These are phyloP conservation scores for Picathartes gymnocephalus DNA, from an alignment of 2,113 vertebrate genomes.

Conservation along the genomic window DNA sequence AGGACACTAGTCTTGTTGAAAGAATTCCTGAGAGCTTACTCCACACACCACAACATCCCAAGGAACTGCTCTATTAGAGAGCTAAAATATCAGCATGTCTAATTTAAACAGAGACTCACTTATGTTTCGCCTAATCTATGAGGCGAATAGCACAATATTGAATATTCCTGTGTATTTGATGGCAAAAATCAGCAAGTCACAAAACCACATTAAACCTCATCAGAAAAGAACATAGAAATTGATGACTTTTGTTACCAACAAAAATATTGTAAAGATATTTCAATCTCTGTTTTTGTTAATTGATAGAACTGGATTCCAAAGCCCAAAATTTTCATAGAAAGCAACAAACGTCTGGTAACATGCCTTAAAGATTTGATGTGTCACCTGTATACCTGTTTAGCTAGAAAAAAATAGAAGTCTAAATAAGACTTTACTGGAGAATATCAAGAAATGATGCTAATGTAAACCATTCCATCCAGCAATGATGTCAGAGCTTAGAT, in stretches of 20 bases:
- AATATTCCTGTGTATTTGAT: not conserved
- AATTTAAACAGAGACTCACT: conserved; percentile 3
- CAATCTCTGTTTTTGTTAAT: not conserved
- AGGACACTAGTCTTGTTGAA: not conserved
- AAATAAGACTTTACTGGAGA: not conserved
- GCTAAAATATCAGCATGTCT: not conserved
- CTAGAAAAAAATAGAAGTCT: not conserved
- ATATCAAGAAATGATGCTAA: not conserved
- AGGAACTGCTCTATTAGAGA: not conserved
- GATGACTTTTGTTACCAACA: not conserved
- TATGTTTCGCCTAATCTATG: not conserved
- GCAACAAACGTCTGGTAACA: not conserved
- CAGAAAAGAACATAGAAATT: not conserved
- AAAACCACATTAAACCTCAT: not conserved
- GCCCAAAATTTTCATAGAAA: not conserved
- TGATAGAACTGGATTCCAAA: not conserved
- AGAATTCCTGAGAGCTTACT: not conserved
- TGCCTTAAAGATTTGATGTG: not conserved
- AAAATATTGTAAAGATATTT: not conserved
- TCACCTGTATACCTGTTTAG: not conserved
- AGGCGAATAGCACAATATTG: not conserved
- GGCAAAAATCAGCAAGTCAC: not conserved
- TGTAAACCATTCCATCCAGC: not conserved
- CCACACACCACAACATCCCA: not conserved
- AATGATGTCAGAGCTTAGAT: not conserved